Evolutionary conservation across 92 coral and sea anemone genomes (phyloP).

Genomic region (Plumapathes pennacea): DNA sequence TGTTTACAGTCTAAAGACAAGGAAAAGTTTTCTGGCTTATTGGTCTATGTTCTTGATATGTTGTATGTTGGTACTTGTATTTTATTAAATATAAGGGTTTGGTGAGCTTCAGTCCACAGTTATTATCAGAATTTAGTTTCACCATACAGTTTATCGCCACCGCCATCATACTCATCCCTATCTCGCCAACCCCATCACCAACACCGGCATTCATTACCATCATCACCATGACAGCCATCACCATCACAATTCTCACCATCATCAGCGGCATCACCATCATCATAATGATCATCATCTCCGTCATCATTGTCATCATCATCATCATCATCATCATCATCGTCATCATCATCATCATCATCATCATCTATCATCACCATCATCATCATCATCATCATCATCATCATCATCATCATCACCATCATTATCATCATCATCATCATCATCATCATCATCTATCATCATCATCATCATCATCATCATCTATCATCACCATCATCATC

Average conservation of each 20-base stretch:
- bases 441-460: background rate
- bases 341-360: background rate
- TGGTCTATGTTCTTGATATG: too few species aligned
- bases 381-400: background rate
- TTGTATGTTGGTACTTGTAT: too few species aligned
- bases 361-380: background rate
- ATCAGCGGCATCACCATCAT: background rate
- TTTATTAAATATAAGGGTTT: too few species aligned
- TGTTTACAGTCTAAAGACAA: too few species aligned
- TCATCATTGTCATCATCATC: slow-evolving; percentile 1
- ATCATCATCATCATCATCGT: background rate
- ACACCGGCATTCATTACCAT: too few species aligned
- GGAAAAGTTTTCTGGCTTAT: too few species aligned
- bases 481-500: too few species aligned
- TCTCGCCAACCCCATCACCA: too few species aligned
- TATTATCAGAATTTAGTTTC: too few species aligned
- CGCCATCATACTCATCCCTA: too few species aligned
- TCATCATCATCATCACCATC: background rate
- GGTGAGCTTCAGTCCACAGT: too few species aligned
- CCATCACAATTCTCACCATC: background rate
- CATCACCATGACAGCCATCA: background rate
- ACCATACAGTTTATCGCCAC: too few species aligned
- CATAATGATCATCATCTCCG: background rate
- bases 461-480: background rate
- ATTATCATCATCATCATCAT: background rate